Evolutionary conservation across 2,888 invertebrate genomes (phyloP), one percentile per base, ranked within the genome.

Genomic region (Chrysomela aeneicollis): DNA sequence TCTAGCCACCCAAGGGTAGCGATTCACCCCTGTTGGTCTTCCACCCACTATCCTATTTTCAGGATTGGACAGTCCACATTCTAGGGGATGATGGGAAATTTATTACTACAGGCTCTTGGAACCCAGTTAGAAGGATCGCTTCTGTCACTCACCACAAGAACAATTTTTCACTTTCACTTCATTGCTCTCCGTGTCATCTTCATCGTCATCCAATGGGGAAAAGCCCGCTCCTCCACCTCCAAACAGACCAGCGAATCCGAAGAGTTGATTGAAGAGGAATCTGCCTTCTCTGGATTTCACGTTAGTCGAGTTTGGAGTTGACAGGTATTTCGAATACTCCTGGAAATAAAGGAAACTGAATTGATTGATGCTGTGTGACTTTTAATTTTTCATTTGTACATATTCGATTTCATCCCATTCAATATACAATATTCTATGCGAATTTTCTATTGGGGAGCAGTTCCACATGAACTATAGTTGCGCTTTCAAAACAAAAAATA

Each of bases 31-130:
- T 0, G 94, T 91, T 19, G 94, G 92, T 76, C 88, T 86, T 12
- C 94, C 94, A 57, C 94, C 94, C 61, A 95, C 92, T 71, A 95
- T 94, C 73, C 94, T 86, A 79, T 92, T 92, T 85, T 94, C 93
- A 84, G 93, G 93, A 84, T 92, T 94, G 1, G 91, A 86, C 64
- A 90, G 85, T 37, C 94, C 93, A 78, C 94, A 94, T 83, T 94
- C 93, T 93, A 83, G 52, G 83, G 83, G 71, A 18, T 6, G 2
- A 52, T n/a, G 68, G 69, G n/a, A n/a, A n/a, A 55, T 65, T 62
- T 69, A 19, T 22, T 42, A 18, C n/a, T 47, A 35, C 59, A 59
- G 60, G 61, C 61, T 32, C 32, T 46, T 19, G 53, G 35, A 52
- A 17, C 5, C n/a, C 18, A 35, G 26, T 18, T 32, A 22, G 17